phyloP scores from a whole-genome alignment of 2,113 vertebrate genomes.

The Alethe castanea region DNA sequence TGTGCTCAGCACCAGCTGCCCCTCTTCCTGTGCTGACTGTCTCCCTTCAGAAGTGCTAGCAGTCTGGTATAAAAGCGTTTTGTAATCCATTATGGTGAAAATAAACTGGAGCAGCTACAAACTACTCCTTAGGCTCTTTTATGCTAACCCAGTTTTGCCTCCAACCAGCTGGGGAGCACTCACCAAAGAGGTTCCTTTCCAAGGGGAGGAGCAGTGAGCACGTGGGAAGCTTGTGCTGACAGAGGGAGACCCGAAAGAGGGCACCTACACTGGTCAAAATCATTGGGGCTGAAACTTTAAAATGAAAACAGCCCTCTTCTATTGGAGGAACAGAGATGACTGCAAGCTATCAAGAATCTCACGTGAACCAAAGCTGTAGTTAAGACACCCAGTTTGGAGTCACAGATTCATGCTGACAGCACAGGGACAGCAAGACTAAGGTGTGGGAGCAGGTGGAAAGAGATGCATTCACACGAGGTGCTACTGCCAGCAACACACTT shows the following conservation, averaged over 20 bases:
- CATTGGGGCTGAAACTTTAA: background rate
- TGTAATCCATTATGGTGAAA: background rate
- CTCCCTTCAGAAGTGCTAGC: slow-evolving; percentile 33
- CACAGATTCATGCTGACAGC: background rate
- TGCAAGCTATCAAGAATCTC: background rate
- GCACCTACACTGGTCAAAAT: background rate
- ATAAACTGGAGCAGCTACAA: background rate
- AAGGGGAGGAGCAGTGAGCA: background rate
- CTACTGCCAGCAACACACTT: background rate
- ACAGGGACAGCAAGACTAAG: background rate
- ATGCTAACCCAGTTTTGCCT: background rate
- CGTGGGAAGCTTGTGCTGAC: background rate
- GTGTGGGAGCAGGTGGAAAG: background rate
- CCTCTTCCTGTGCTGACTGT: slow-evolving; percentile 45
- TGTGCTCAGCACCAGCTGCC: slow-evolving; percentile 15
- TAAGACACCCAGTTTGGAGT: background rate
- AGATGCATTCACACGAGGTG: background rate
- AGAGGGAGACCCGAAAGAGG: background rate
- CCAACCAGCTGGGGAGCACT: background rate
- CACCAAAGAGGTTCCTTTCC: background rate
- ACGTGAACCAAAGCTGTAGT: background rate
- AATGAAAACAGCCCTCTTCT: background rate
- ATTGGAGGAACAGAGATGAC: background rate
- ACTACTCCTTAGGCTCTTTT: background rate
- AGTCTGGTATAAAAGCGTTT: background rate